Conservation (phyloP, 1,140 invertebrate species). For the Caenorhabditis elegans region WBcel235 BX284602.5:15159001-15159500, state of each 20-base stretch:
- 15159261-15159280: conserved; percentile 56
- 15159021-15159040: too few relatives aligned
- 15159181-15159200: conserved; percentile 52
- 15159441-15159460: conserved; percentile 56
- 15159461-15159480: conserved; percentile 61
- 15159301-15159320: conserved; percentile 53
- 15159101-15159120: conserved; percentile 37
- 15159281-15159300: conserved; percentile 34
- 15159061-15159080: conserved; percentile 35
- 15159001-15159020: too few relatives aligned
- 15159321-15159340: conserved; percentile 63
- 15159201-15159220: conserved; percentile 34
- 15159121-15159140: conserved; percentile 59
- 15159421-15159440: conserved; percentile 51
- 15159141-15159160: conserved; percentile 65
- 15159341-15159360: conserved; percentile 55
- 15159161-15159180: conserved; percentile 54
- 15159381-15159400: conserved; percentile 55
- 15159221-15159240: conserved; percentile 57
- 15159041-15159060: too few relatives aligned
- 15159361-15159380: conserved; percentile 49
- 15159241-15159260: conserved; percentile 55
- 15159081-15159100: conserved; percentile 53
- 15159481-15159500: too few relatives aligned
- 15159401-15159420: conserved; percentile 50